Percentiles rank a stretch among this genome's conserved stretches.
Evolutionary conservation across 1,140 invertebrate genomes (phyloP).

Genomic region (Hermetia illucens): DNA sequence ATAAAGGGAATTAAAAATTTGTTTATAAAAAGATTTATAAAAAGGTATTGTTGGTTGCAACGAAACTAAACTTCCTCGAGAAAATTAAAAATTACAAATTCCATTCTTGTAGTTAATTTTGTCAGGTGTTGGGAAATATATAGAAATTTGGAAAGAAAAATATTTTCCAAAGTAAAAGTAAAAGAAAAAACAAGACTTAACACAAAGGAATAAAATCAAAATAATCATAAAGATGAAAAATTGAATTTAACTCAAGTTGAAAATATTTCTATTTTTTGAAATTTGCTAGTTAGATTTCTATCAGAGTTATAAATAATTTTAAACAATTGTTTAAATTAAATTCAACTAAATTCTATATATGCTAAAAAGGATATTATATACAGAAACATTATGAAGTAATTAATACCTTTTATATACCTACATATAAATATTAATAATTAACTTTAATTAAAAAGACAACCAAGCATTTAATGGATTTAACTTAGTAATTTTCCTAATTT

Average conservation of each 20-base stretch:
- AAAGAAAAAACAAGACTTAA: background rate
- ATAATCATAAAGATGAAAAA: background rate
- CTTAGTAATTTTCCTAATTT: background rate
- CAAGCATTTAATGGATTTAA: too few relatives aligned
- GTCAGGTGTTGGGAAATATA: conserved; percentile 5
- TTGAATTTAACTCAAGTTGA: background rate
- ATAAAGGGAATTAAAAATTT: background rate
- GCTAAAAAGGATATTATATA: too few relatives aligned
- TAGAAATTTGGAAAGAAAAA: too few relatives aligned
- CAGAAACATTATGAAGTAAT: background rate
- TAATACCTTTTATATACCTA: background rate
- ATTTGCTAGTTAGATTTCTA: too few relatives aligned
- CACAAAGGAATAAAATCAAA: too few relatives aligned
- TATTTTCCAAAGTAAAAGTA: background rate
- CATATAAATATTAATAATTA: background rate
- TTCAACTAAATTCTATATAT: too few relatives aligned
- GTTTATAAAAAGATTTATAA: too few relatives aligned
- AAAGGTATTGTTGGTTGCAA: too few relatives aligned
- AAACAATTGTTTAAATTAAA: too few relatives aligned
- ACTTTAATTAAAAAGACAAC: background rate
- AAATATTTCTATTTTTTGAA: background rate
- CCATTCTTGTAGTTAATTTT: conserved; percentile 3
- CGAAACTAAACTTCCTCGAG: background rate
- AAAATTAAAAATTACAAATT: background rate
- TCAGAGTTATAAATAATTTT: too few relatives aligned